Percentiles rank a stretch among this genome's conserved stretches.
These are phyloP conservation scores for Oceanodroma leucorhoa DNA, from an alignment of 2,797 vertebrate species.

Conservation along the genomic window DNA sequence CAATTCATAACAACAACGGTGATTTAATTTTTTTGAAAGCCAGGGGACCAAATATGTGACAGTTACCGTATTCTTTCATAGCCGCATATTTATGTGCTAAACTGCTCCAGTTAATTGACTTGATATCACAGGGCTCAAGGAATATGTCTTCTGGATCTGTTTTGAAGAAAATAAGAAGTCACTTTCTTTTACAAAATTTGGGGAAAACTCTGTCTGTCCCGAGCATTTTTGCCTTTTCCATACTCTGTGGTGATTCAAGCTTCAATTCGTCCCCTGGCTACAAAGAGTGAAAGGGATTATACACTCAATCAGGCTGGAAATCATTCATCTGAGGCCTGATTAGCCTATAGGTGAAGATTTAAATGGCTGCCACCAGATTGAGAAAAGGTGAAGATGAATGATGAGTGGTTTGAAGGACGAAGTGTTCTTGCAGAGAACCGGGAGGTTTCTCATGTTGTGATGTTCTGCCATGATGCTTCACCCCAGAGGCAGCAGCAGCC, in stretches of 20 bases:
- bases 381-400: neutral
- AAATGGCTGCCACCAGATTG: neutral
- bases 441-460: neutral
- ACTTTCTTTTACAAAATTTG: neutral
- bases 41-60: neutral
- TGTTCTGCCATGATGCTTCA: neutral
- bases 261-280: neutral
- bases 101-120: neutral
- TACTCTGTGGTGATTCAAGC: neutral
- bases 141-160: neutral
- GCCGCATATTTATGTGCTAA: neutral
- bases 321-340: neutral
- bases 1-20: neutral
- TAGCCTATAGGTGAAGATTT: neutral
- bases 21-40: slow-evolving; percentile 51
- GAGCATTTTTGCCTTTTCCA: neutral
- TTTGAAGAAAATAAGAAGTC: neutral
- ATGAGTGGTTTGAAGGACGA: neutral
- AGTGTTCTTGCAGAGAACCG: neutral
- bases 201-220: neutral
- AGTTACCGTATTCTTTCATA: slow-evolving; percentile 21
- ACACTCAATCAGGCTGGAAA: neutral
- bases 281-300: neutral
- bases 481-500: neutral
- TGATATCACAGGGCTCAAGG: neutral